These are phyloP conservation scores for Cerastis leucographa DNA, from an alignment of 2,888 invertebrate genomes.

Conservation along the genomic window DNA sequence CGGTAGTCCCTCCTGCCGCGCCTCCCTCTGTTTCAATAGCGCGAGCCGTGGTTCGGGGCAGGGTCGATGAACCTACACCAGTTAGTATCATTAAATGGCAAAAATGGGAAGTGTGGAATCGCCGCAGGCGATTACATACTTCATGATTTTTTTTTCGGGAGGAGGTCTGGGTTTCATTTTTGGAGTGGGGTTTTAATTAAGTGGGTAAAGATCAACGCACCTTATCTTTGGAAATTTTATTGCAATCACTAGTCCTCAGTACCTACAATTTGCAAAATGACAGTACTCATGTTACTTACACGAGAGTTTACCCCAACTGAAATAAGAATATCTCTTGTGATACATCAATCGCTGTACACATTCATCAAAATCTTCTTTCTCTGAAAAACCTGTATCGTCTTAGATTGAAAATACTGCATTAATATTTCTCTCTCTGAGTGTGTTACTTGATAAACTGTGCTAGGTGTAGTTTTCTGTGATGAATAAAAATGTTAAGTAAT, in stretches of 20 bases:
- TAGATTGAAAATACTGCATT: constrained; percentile 1
- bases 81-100: constrained; percentile 42
- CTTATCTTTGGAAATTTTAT: constrained; percentile 11
- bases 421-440: not conserved
- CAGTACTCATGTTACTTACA: not conserved
- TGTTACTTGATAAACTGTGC: not conserved
- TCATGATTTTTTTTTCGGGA: not conserved
- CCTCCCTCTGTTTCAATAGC: constrained; percentile 92
- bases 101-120: constrained; percentile 30
- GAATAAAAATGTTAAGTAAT: not conserved
- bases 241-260: not conserved
- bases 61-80: constrained; percentile 94
- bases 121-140: constrained; percentile 16
- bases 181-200: not conserved
- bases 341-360: not conserved
- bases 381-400: not conserved
- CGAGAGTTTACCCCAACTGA: not conserved
- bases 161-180: not conserved
- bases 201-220: not conserved
- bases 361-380: constrained; percentile 4
- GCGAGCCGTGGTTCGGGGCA: constrained; percentile 94
- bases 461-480: not conserved
- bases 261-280: not conserved
- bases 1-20: constrained; percentile 89
- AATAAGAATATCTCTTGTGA: constrained; percentile 1